Base-by-base conservation (phyloP, 2,797 vertebrate species). In the Odontamblyopus rebecca region DNA sequence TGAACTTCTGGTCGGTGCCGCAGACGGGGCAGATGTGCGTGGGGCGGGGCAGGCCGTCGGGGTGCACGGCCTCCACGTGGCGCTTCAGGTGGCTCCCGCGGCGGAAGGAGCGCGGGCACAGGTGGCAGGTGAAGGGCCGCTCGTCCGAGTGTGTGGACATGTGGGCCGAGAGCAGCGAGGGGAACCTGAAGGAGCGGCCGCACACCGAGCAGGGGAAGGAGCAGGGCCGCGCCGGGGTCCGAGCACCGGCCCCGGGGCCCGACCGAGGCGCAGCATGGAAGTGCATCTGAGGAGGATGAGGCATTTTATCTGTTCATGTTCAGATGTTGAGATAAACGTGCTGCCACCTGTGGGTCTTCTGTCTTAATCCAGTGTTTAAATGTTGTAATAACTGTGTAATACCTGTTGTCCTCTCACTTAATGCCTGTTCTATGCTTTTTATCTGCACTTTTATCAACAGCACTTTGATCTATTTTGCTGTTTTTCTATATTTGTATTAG, bases 1-100 rank as follows among this genome's bases (percentile, higher is more conserved):
- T 86, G 30, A 86, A 91, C 69, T 90, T 89, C 77, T 91, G 90
- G 86, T 91, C 90, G 18, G 85, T 79, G 51, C 89, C 89, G 0
- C 90, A 91, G 68, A 91, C 70, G 54, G 82, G 79, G 59, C 90
- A 90, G 35, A 91, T 0, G 13, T 87, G 89, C 64, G 66, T 85
- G 74, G 88, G 64, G 0, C 80, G 79, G 1, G 5, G 69, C 0
- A 82, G 82, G 0, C 90, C 89, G 12, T 90, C 72, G 44, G 80
- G 85, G 12, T 91, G 90, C 1, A 91, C 86, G 0, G 83, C 86
- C 53, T 82, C 72, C 0, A 74, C 65, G 83, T 91, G 90, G 0
- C 90, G 61, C 70, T 89, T 90, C 19, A 90, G 84, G 81, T 91
- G 90, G 65, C 89, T 80, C 74, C 80, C 79, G 63, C 90, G 90